Conservation (phyloP, 1,140 invertebrate genomes). For the Drosophila punjabiensis region DNA sequence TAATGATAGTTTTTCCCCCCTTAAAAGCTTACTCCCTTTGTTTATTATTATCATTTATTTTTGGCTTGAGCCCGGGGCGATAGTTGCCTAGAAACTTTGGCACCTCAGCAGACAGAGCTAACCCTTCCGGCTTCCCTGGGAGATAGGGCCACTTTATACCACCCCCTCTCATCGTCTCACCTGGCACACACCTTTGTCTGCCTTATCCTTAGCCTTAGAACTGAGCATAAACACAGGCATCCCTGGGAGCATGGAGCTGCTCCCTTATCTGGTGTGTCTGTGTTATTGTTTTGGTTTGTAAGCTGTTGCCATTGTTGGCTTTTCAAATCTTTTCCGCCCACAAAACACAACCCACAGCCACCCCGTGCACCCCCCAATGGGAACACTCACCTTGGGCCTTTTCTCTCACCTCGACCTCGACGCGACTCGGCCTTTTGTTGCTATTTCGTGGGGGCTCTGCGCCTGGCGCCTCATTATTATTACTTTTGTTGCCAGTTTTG, state of each 20-base stretch:
- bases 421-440: slow-evolving; percentile 10
- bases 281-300: slow-evolving; percentile 27
- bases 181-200: slow-evolving; percentile 13
- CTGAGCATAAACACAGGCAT: slow-evolving; percentile 10
- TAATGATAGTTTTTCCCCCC: neutral
- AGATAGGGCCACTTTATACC: neutral
- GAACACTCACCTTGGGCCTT: slow-evolving; percentile 40
- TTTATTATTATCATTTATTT: slow-evolving; percentile 4
- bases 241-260: neutral
- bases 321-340: slow-evolving; percentile 32
- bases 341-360: neutral
- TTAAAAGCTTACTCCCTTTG: neutral
- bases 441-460: neutral
- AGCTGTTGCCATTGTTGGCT: slow-evolving; percentile 46
- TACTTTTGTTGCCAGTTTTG: slow-evolving; percentile 66
- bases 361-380: neutral
- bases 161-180: too few species aligned
- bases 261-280: slow-evolving; percentile 13
- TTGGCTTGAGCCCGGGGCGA: neutral
- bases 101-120: neutral
- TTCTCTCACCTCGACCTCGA: neutral
- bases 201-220: slow-evolving; percentile 12
- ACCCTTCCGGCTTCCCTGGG: neutral
- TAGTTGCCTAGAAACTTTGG: neutral
- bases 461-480: slow-evolving; percentile 37